phyloP scores from a whole-genome alignment of 2,113 vertebrate species.

The Gallinago jamesoni region DNA sequence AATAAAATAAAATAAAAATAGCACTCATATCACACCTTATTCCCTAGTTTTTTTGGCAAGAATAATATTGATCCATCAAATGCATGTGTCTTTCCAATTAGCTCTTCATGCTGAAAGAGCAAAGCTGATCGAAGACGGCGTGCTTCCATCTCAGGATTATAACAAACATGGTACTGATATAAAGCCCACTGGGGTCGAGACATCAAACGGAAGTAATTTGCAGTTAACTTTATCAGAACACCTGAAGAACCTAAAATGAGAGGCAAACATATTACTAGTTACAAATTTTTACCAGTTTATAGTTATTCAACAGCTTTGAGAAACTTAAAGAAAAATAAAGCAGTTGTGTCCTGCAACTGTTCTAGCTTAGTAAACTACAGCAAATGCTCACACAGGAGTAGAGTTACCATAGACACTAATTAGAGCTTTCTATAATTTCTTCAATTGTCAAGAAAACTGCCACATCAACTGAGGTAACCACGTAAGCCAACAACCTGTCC shows the following conservation, averaged over 20 bases:
- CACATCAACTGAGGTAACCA: background rate
- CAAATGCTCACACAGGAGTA: background rate
- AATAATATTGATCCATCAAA: constrained; percentile 90
- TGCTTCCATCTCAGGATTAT: constrained; percentile 88
- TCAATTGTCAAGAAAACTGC: background rate
- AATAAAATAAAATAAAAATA: fast-evolving
- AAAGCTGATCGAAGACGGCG: constrained; percentile 84
- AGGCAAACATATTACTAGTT: background rate
- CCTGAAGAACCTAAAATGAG: constrained; percentile 80
- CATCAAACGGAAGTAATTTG: constrained; percentile 86
- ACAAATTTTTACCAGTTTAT: no score
- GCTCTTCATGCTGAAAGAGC: constrained; percentile 86
- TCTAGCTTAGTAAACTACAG: fast-evolving
- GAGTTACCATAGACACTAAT: fast-evolving
- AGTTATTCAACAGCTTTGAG: background rate
- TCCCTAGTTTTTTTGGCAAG: constrained; percentile 79
- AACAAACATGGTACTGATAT: constrained; percentile 92
- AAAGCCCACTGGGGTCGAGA: constrained; percentile 91
- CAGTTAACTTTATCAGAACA: constrained; percentile 70
- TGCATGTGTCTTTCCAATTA: constrained; percentile 82
- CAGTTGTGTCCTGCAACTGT: background rate
- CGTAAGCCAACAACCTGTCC: background rate
- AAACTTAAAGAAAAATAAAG: background rate
- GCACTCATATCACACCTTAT: constrained; percentile 65
- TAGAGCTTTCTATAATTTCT: background rate